These are phyloP conservation scores for Molossus alvarezi DNA, from an alignment of 2,797 vertebrate species.

Conservation along the genomic window DNA sequence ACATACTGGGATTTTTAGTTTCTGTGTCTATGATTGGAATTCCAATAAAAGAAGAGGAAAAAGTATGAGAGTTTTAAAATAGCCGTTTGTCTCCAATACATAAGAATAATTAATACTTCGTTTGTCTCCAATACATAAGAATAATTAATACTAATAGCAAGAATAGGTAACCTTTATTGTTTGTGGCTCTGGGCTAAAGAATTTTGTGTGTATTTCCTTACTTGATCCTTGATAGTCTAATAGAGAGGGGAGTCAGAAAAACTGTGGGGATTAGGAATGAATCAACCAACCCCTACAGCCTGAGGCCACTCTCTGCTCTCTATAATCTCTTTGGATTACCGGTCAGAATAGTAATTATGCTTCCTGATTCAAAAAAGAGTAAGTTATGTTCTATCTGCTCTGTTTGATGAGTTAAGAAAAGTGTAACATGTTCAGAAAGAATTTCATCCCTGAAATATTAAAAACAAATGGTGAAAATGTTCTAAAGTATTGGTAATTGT, in stretches of 20 bases:
- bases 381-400: neutral
- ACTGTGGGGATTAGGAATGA: neutral
- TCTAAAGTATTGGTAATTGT: neutral
- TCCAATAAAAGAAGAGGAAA: neutral
- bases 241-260: neutral
- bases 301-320: neutral
- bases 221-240: neutral
- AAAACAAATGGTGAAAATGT: neutral
- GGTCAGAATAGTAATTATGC: neutral
- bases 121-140: neutral
- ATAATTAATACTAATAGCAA: neutral
- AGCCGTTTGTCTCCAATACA: neutral
- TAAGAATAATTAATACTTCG: neutral
- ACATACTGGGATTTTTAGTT: neutral
- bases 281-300: neutral
- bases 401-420: slow-evolving; percentile 40
- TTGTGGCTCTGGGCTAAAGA: neutral
- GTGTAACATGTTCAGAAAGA: slow-evolving; percentile 8
- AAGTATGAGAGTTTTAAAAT: neutral
- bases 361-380: neutral
- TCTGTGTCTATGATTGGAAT: neutral
- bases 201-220: slow-evolving; percentile 64
- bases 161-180: neutral
- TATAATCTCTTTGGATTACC: neutral
- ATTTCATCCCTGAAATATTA: neutral